Evolutionary conservation across 2,113 vertebrate species (phyloP), one percentile per base, ranked within the genome.

Genomic region (Recurvirostra avosetta): DNA sequence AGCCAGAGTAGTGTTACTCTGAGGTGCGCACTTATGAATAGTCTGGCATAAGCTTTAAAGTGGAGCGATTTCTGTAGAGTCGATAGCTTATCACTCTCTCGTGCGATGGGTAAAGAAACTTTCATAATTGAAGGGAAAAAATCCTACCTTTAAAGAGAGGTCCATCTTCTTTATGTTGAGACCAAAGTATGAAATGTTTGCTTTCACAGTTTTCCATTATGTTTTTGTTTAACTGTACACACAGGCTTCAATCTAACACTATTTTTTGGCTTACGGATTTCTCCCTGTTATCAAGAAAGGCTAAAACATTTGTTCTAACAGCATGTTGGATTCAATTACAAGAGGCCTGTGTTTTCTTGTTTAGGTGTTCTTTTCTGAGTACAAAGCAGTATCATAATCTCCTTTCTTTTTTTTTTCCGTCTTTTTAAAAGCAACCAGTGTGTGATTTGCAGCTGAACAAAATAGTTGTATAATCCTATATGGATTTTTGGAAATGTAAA

Each of bases 261-360:
- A 36, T 25, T 89, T 89, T 94, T 83, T 95, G 76, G 16, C 59
- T 81, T 86, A 59, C 14, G 34, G 32, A 68, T 86, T 74, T 36
- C 21, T 96, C 26, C 16, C 5, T 41, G 10, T 88, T 91, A 82
- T 36, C 52, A 88, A 65, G 82, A 78, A 77, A 82, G n/a, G 59
- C 68, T 91, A 62, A 91, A 94, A 75, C 18, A 47, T 95, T 87
- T 96, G 61, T 95, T 92, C 17, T 59, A 78, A 71, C 45, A 92
- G 58, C 12, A 22, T 59, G 84, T 72, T 32, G 50, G 59, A 77
- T 71, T 87, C 47, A 65, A 4, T 94, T 74, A 71, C 41, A 41
- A 50, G 55, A 27, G 34, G 27, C 34, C 27, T 72, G n/a, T 74
- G 89, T 89, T 68, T 77, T 70, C 53, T 68, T 68, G 19, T 52